A percentile compares a stretch with the other conserved stretches of the same genome.
Conservation (phyloP, 2,113 vertebrate species). For the Colaptes auratus region DNA sequence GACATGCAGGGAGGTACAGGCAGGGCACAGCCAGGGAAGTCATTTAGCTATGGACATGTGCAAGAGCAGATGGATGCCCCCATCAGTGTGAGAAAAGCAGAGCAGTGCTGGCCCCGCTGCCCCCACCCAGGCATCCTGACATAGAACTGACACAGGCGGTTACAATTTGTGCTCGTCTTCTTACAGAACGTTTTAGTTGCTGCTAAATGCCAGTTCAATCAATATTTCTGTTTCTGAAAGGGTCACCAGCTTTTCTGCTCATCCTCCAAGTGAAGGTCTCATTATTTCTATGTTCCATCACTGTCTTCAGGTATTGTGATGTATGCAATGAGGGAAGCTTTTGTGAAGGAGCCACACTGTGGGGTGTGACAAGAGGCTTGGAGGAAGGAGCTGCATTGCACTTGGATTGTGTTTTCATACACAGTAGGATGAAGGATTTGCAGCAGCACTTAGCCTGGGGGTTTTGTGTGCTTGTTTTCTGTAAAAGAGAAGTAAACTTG, state of each 20-base stretch:
- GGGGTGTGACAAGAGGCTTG: neutral
- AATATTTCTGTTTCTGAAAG: neutral
- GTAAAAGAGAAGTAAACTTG: neutral
- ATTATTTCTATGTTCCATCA: rapidly evolving
- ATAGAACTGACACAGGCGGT: neutral
- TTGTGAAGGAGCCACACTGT: neutral
- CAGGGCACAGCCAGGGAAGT: neutral
- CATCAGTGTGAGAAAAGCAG: neutral
- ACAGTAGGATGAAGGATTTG: neutral
- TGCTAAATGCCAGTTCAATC: neutral
- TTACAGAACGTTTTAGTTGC: neutral
- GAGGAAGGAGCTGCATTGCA: neutral
- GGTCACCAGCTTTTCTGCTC: neutral
- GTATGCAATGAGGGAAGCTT: too few relatives aligned
- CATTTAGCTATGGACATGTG: neutral
- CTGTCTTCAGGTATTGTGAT: rapidly evolving
- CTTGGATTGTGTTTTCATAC: neutral
- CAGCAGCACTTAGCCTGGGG: neutral
- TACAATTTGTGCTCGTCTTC: neutral
- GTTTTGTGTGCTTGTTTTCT: neutral
- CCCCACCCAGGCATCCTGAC: neutral
- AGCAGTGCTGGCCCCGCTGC: neutral
- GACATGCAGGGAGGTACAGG: neutral
- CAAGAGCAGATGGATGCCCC: neutral
- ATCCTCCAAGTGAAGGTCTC: neutral